Evolutionary conservation across 2,797 vertebrate genomes (phyloP).

Genomic region (Sebastes aleutianus): DNA sequence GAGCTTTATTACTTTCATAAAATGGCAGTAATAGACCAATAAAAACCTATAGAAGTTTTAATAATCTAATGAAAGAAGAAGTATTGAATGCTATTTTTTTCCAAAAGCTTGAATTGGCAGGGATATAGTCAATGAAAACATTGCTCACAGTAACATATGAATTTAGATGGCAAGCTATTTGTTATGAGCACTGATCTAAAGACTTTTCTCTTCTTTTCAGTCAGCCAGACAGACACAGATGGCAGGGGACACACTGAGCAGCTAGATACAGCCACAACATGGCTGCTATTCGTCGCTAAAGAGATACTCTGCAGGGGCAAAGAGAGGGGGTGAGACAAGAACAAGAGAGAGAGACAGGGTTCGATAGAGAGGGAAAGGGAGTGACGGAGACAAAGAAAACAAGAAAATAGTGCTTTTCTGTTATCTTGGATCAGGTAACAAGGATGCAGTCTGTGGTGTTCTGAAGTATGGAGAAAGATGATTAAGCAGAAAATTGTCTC

Average conservation of each 20-base stretch:
- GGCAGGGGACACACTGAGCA: conserved; percentile 33
- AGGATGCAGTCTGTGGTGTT: background rate
- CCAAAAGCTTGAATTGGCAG: background rate
- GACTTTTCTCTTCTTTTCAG: background rate
- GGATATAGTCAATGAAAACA: background rate
- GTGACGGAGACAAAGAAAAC: background rate
- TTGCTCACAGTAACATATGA: background rate
- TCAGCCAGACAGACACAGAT: conserved; percentile 35
- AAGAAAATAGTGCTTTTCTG: background rate
- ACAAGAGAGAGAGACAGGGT: background rate
- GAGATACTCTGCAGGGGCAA: conserved; percentile 14
- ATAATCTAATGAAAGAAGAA: background rate
- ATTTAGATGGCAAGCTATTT: conserved; percentile 2
- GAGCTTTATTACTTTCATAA: background rate
- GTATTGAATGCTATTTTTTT: background rate
- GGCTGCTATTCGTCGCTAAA: conserved; percentile 22
- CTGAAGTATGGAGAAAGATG: conserved; percentile 28
- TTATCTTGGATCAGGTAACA: conserved; percentile 34
- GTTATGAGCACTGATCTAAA: background rate
- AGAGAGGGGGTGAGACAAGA: background rate
- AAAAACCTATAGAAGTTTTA: background rate
- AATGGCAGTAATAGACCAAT: background rate
- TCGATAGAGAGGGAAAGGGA: background rate
- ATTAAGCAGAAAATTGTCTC: conserved; percentile 33
- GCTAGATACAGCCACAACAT: conserved; percentile 42